Evolutionary conservation across 2,113 vertebrate genomes (phyloP).

Genomic region (Lycocorax pyrrhopterus): DNA sequence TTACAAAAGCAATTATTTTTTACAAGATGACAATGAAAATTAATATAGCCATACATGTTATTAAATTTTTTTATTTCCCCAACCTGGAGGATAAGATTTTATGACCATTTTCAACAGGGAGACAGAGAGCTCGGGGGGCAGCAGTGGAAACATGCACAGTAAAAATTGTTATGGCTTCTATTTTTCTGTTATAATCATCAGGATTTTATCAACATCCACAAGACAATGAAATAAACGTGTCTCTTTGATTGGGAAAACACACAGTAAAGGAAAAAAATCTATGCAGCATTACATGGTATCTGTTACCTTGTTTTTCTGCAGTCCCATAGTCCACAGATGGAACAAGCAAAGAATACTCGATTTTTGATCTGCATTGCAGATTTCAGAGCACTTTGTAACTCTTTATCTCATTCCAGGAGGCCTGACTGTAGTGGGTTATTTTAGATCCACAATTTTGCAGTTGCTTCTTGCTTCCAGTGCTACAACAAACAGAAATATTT

Average conservation of each 20-base stretch:
- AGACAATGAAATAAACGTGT: not conserved
- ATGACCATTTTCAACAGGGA: not conserved
- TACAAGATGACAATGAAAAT: not conserved
- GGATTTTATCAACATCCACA: not conserved
- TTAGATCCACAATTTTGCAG: not conserved
- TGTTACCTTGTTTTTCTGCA: not conserved
- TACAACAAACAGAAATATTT: not conserved
- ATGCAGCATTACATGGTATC: not conserved
- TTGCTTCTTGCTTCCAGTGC: not conserved
- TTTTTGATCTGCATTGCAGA: conserved; percentile 37
- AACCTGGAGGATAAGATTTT: not conserved
- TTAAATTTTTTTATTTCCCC: not conserved
- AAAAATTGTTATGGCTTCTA: not conserved
- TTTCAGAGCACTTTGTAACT: not conserved
- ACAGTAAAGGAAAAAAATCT: not conserved
- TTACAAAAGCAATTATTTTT: not conserved
- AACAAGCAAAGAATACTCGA: not conserved
- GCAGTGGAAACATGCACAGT: not conserved
- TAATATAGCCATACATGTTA: not conserved
- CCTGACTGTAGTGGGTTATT: not conserved
- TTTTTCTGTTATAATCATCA: not conserved
- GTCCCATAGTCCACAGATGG: not conserved
- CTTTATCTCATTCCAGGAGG: not conserved
- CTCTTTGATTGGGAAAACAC: not conserved
- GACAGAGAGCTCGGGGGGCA: not conserved